Percentiles rank a stretch among this genome's conserved stretches.
Conservation (phyloP, 2,888 invertebrate species). For the Empis livida region DNA sequence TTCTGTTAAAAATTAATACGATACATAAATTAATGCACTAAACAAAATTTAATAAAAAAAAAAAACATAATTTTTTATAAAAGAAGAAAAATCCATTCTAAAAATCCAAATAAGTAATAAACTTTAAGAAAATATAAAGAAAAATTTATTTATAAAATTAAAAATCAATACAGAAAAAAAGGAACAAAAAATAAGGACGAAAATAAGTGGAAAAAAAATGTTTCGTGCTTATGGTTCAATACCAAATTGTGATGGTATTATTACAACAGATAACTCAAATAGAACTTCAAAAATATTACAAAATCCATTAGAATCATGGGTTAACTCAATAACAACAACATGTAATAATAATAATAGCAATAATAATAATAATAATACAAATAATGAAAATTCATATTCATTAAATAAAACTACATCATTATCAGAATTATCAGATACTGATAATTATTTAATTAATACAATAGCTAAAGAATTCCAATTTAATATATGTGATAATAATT, state of each 20-base stretch:
- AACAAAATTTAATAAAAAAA: no score
- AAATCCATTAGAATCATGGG: not conserved
- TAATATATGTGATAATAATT: not conserved
- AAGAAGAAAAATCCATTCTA: no score
- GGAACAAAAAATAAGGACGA: no score
- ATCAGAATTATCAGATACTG: not conserved
- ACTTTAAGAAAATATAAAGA: no score
- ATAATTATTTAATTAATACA: not conserved
- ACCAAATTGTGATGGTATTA: constrained; percentile 3
- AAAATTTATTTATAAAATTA: no score
- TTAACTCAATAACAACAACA: not conserved
- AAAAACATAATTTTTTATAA: no score
- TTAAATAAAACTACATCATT: not conserved
- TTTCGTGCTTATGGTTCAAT: constrained; percentile 9
- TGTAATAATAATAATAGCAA: not conserved
- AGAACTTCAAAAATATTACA: not conserved
- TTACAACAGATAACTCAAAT: not conserved
- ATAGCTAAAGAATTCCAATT: constrained; percentile 1
- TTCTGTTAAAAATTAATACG: no score
- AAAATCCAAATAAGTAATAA: no score
- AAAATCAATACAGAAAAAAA: no score
- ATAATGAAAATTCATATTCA: not conserved
- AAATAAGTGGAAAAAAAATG: constrained; percentile 3
- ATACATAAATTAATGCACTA: no score
- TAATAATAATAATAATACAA: not conserved